Evolutionary conservation across 1,140 invertebrate genomes (phyloP).

Genomic region (Sipha flava): DNA sequence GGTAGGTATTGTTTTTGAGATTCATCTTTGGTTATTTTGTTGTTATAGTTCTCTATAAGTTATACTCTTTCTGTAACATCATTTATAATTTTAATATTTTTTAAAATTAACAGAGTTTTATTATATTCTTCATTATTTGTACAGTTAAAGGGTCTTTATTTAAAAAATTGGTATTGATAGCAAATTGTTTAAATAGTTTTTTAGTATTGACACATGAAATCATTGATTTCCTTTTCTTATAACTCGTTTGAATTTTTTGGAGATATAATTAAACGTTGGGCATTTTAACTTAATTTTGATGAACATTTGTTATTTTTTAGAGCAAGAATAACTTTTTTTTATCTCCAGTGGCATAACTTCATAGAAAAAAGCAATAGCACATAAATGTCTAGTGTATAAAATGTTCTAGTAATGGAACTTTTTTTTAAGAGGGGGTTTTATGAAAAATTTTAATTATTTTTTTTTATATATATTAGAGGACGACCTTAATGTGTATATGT

Average conservation of each 20-base stretch:
- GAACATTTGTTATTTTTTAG: not conserved
- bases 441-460: too few species aligned
- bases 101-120: not conserved
- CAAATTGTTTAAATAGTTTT: not conserved
- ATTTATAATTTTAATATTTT: slow-evolving; percentile 29
- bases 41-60: slow-evolving; percentile 30
- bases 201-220: not conserved
- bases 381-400: too few species aligned
- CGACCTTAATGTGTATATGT: too few species aligned
- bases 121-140: not conserved
- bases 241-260: not conserved
- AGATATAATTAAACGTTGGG: not conserved
- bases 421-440: too few species aligned
- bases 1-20: slow-evolving; percentile 28
- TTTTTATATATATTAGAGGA: too few species aligned
- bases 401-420: too few species aligned
- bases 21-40: slow-evolving; percentile 27
- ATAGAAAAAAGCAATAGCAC: slow-evolving; percentile 36
- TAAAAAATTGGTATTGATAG: not conserved
- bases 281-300: not conserved
- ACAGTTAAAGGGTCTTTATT: not conserved
- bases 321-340: not conserved
- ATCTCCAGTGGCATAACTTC: not conserved
- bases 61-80: slow-evolving; percentile 28
- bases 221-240: not conserved